Evolutionary conservation across 2,797 vertebrate genomes (phyloP).

Genomic region (Peromyscus aztecus): DNA sequence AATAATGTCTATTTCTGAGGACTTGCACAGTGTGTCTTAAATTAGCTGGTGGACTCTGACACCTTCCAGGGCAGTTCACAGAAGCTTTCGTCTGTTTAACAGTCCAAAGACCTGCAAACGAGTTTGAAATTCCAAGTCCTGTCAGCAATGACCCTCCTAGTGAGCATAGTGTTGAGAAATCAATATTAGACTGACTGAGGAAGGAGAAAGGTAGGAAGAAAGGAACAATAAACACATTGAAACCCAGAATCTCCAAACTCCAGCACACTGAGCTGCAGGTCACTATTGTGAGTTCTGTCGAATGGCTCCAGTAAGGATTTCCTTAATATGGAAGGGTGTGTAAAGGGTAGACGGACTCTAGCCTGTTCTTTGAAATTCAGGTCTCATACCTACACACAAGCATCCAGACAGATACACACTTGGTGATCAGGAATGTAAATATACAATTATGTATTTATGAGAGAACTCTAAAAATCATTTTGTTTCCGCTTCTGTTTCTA

Average conservation of each 20-base stretch:
- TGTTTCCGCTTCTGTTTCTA: neutral
- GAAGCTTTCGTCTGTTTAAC: neutral
- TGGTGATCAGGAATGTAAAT: neutral
- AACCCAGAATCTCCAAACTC: neutral
- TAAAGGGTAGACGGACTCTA: neutral
- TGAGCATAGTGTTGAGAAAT: neutral
- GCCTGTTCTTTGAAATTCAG: neutral
- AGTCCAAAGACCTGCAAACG: neutral
- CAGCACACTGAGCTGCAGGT: neutral
- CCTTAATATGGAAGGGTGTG: neutral
- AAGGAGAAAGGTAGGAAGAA: neutral
- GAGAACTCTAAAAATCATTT: neutral
- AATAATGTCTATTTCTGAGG: neutral
- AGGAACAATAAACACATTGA: neutral
- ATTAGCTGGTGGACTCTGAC: neutral
- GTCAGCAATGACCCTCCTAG: neutral
- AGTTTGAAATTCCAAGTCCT: neutral
- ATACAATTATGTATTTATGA: neutral
- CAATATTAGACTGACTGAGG: neutral
- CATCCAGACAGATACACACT: neutral
- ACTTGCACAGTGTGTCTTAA: neutral
- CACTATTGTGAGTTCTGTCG: neutral
- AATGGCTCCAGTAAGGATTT: neutral
- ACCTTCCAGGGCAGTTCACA: neutral
- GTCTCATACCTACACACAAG: neutral